Evolutionary conservation across 2,113 vertebrate species (phyloP), one percentile per base, ranked within the genome.

Genomic region (Oreotrochilus melanogaster): DNA sequence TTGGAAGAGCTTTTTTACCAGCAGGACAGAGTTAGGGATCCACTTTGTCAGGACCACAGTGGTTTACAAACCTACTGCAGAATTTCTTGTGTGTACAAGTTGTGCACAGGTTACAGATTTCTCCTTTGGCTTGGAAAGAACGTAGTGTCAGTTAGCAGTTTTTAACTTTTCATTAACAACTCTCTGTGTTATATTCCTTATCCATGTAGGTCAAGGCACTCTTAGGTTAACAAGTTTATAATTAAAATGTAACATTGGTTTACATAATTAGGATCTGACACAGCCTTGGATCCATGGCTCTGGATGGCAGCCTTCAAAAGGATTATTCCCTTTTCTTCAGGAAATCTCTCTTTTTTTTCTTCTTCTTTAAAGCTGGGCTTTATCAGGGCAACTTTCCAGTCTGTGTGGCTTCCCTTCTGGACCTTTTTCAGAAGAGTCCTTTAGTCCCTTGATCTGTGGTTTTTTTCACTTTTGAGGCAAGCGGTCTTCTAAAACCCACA

Each of bases 361-460:
- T 45, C 72, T 53, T 11, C 17, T 64, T 71, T 67, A 74, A 86
- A 84, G 24, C 35, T 81, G 69, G 48, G 65, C 78, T 92, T 94
- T 75, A 88, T 45, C 5, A 3, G 82, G 79, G 94, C 88, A 96
- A 57, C 69, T 94, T 97, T 93, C 93, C 90, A 94, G 90, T 88
- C 90, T 94, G 72, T 4, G 2, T 15, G 48, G 93, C 83, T 96
- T 96, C 82, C 88, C 82, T 90, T 94, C 94, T 31, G 5, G 93
- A 90, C 60, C 48, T 51, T 84, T 96, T 80, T 95, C 95, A 90
- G 88, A 97, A 96, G 78, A 95, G 35, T 57, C 61, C 72, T 94
- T 94, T 90, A 96, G 93, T 92, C 86, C 42, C 90, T 95, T 93
- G 82, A 48, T 96, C 92, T 95, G 90, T 90, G 94, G 94, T 95